Conservation (phyloP, 2,797 vertebrate genomes). For the Carcharodon carcharias region DNA sequence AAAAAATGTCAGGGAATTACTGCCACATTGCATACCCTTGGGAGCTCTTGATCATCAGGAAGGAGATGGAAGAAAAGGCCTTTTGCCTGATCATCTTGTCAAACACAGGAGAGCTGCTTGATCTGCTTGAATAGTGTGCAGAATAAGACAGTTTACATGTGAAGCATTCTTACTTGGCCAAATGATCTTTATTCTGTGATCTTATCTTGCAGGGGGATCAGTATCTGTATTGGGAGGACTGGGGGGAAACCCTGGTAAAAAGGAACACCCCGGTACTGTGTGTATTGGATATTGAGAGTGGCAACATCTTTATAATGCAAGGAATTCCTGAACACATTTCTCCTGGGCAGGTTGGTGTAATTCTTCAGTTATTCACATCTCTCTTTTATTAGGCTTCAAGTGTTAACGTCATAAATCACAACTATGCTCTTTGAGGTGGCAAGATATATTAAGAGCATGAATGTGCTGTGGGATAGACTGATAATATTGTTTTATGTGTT, state of each 20-base stretch:
- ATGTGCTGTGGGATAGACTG: background rate
- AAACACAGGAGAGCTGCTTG: background rate
- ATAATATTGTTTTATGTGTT: background rate
- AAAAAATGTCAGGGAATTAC: background rate
- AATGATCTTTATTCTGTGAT: background rate
- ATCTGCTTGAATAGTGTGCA: background rate
- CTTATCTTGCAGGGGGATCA: slow-evolving; percentile 66
- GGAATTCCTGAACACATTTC: slow-evolving; percentile 77
- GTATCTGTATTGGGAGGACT: slow-evolving; percentile 81
- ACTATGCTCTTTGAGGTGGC: background rate
- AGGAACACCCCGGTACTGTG: slow-evolving; percentile 77
- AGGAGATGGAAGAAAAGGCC: background rate
- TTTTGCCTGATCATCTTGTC: background rate
- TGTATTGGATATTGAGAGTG: slow-evolving; percentile 70
- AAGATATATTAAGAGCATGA: background rate
- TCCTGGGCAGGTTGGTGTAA: slow-evolving; percentile 76
- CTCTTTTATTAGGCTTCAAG: background rate
- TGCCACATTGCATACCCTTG: background rate
- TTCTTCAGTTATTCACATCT: background rate
- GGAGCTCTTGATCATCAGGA: background rate
- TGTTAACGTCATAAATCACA: background rate
- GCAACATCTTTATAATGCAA: slow-evolving; percentile 77
- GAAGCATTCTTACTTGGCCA: background rate
- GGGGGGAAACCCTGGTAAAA: slow-evolving; percentile 75
- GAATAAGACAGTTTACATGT: background rate